Evolutionary conservation across 2,888 invertebrate genomes (phyloP), one percentile per base, ranked within the genome.

Genomic region (Monoplex corrugatus): DNA sequence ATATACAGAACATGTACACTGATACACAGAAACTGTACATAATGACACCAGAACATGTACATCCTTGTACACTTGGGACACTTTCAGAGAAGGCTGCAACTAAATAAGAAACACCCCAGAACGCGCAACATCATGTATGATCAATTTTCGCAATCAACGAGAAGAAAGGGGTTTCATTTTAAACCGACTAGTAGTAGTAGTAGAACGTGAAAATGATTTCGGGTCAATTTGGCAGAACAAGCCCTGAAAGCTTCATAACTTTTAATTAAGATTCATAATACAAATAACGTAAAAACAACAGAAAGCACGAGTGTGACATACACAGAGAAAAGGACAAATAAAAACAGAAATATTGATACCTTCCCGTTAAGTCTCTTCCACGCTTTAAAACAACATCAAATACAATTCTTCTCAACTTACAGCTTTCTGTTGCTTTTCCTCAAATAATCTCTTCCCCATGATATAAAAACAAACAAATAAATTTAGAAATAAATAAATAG

Each of bases 1-100:
- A n/a, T n/a, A n/a, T n/a, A n/a, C 78, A 80, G 78, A 80, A 80
- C 78, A 80, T 80, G 16, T 40, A 16, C 57, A 40, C 28, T 32
- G 23, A 75, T 38, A 35, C 44, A 83, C 43, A 43, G 32, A 80
- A 13, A 5, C 5, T 43, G 43, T 43, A 43, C 43, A 43, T 80
- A 40, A 80, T 43, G 78, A 80, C 78, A 80, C 23, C 6, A n/a
- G 28, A 43, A 43, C 78, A 80, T 8, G 43, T 80, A 40, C 23
- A 23, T 80, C 78, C 78, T 43, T 80, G 43, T 43, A 43, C 78
- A 80, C 78, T 28, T 19, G 78, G 40, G 16, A 80, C 40, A 40
- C 40, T 32, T 43, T 80, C n/a, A n/a, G 40, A 80, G 40, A 80
- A 80, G 40, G 78, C 23, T 23, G 78, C 78, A 80, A n/a, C 35